Percentiles rank a stretch among this genome's conserved stretches.
These are phyloP conservation scores for Mirza zaza DNA, from an alignment of 2,113 vertebrate genomes.

Conservation along the genomic window DNA sequence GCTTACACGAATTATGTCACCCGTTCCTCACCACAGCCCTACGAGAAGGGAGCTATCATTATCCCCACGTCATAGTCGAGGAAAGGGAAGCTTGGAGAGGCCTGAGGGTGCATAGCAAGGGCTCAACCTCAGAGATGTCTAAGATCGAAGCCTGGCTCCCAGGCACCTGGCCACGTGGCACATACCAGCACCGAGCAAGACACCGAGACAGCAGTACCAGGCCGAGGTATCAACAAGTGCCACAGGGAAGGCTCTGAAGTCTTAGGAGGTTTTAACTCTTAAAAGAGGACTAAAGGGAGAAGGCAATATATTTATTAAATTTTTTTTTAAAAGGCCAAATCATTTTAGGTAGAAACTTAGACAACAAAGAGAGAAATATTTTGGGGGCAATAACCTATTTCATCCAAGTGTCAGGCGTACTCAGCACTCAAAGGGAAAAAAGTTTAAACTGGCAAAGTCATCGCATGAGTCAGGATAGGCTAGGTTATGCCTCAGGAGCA, in stretches of 20 bases:
- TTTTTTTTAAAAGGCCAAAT: neutral
- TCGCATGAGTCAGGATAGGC: neutral
- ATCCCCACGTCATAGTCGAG: rapidly evolving
- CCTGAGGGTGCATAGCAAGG: neutral
- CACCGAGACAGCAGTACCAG: neutral
- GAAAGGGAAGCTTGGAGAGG: neutral
- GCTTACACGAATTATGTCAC: neutral
- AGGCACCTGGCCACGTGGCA: neutral
- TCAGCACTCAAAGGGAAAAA: neutral
- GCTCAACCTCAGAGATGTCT: neutral
- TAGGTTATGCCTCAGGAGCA: neutral
- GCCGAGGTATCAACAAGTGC: neutral
- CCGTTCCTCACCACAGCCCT: neutral
- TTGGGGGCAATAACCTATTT: neutral
- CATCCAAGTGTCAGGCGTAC: neutral
- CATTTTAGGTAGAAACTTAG: neutral
- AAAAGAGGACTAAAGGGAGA: neutral
- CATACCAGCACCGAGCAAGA: neutral
- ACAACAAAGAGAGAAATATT: neutral
- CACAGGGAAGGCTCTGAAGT: neutral
- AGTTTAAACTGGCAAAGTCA: neutral
- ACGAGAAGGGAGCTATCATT: neutral
- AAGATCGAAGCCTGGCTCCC: neutral
- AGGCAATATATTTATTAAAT: neutral
- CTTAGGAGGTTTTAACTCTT: neutral